phyloP scores from a whole-genome alignment of 2,113 vertebrate genomes.

The Glaucidium brasilianum region DNA sequence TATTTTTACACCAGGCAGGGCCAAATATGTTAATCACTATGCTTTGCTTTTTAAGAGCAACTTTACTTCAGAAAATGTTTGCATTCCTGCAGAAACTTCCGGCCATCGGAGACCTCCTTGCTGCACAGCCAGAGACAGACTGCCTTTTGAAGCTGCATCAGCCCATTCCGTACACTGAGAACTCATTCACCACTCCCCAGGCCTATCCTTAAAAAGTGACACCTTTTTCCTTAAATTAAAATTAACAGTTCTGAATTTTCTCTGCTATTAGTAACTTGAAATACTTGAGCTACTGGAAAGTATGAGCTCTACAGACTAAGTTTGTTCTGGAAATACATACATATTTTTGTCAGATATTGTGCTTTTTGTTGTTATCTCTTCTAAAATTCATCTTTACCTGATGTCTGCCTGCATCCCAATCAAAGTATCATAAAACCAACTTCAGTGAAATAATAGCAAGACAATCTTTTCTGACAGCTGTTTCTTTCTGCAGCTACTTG shows the following conservation, averaged over 20 bases:
- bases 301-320: background rate
- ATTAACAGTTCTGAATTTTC: background rate
- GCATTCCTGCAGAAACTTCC: background rate
- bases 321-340: background rate
- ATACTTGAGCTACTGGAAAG: background rate
- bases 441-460: background rate
- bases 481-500: background rate
- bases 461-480: background rate
- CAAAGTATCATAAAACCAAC: background rate
- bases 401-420: background rate
- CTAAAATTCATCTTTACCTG: background rate
- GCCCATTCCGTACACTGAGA: background rate
- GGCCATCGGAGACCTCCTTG: background rate
- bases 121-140: background rate
- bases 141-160: background rate
- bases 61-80: background rate
- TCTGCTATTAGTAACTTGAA: background rate
- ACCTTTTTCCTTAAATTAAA: background rate
- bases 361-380: background rate
- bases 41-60: background rate
- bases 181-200: background rate
- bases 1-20: background rate
- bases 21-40: background rate
- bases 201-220: background rate
- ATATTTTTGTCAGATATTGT: background rate